Evolutionary conservation across 2,888 invertebrate genomes (phyloP).

Genomic region (Eutolmus rufibarbis): DNA sequence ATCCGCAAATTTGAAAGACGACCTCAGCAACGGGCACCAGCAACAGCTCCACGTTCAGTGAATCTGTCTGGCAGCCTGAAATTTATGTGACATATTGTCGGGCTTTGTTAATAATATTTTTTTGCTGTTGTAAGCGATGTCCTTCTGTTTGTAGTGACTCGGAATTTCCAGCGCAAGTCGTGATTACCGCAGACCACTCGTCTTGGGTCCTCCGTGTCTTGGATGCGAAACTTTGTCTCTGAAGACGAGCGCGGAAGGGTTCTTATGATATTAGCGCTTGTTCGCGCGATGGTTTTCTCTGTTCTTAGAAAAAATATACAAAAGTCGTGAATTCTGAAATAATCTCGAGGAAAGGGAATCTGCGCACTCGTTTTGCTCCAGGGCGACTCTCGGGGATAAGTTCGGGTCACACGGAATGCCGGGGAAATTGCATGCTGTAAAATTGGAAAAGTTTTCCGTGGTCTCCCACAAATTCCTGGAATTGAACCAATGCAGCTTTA

Average conservation of each 20-base stretch:
- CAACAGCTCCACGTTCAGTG: conserved; percentile 27
- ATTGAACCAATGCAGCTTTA: not conserved
- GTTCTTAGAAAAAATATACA: conserved; percentile 32
- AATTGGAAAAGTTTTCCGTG: conserved; percentile 27
- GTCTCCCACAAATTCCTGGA: not conserved
- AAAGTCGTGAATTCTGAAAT: conserved; percentile 39
- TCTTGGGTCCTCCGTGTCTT: conserved; percentile 26
- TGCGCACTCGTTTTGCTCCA: not conserved
- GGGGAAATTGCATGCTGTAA: conserved; percentile 4
- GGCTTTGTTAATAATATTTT: conserved; percentile 43
- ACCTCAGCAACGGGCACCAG: conserved; percentile 29
- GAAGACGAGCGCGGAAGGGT: conserved; percentile 26
- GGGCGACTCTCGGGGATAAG: not conserved
- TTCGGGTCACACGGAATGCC: conserved; percentile 8
- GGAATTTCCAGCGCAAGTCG: conserved; percentile 39
- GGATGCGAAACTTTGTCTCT: conserved; percentile 27
- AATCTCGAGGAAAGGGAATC: conserved; percentile 14
- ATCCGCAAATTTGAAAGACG: conserved; percentile 34
- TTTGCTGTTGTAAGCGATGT: conserved; percentile 10
- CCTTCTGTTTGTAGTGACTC: conserved; percentile 16
- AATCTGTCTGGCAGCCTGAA: conserved; percentile 42
- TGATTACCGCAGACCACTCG: conserved; percentile 40
- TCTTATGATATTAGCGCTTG: conserved; percentile 22
- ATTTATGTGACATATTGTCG: conserved; percentile 45
- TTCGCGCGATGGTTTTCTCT: conserved; percentile 27